Evolutionary conservation across 2,113 vertebrate genomes (phyloP), one percentile per base, ranked within the genome.

Genomic region (Aspiorhynchus laticeps): DNA sequence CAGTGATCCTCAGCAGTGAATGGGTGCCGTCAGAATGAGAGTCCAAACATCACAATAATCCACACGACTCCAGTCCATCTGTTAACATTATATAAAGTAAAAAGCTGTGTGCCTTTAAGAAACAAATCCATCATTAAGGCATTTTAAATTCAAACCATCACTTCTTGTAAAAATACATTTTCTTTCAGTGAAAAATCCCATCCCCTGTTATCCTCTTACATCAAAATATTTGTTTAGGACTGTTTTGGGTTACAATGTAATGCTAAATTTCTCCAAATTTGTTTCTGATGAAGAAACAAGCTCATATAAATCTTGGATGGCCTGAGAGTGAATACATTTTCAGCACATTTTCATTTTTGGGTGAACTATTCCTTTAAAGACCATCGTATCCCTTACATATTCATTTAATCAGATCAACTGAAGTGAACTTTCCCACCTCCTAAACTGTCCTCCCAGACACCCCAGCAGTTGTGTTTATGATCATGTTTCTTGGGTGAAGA

Each of bases 401-500:
- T 43, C 0, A 51, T 33, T 36, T 14, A 10, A 38, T 84, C 33
- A 38, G 12, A 17, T 71, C 14, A 26, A 15, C 28, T 84, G 46
- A 26, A 33, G 24, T 12, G 33, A 41, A 63, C 19, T 56, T 74
- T 59, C 69, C 48, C 65, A 71, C 28, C 43, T n/a, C 46, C 43
- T n/a, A 33, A 84, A 73, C 51, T 33, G 28, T 38, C 31, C 82
- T 84, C 48, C 63, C 65, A 48, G 65, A 53, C 41, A 14, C 51
- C 67, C 31, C 31, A 59, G 31, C 69, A 56, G 69, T 59, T 59
- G 38, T 74, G 67, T 84, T 84, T 84, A 84, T 59, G 46, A 41
- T 84, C 82, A 36, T 84, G 80, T 82, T 82, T 46, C 41, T 67
- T 5, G 19, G 65, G 67, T 84, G 48, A 84, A 74, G 48, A 84